Conservation (phyloP, 1,140 invertebrate species). For the Popillia japonica region DNA sequence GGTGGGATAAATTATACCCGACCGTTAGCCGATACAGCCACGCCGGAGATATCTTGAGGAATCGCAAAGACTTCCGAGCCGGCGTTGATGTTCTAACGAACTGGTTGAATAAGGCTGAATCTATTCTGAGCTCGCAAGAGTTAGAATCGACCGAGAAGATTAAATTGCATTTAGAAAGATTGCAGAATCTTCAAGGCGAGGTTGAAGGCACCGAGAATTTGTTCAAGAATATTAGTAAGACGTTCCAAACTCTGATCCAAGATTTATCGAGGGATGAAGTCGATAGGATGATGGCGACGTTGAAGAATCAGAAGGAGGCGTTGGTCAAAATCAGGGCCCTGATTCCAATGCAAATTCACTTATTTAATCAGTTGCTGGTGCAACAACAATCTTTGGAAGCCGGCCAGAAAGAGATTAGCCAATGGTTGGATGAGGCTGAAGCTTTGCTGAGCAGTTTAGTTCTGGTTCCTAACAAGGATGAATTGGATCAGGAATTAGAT, state of each 20-base stretch:
- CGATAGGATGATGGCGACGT: constrained; percentile 85
- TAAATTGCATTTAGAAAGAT: constrained; percentile 78
- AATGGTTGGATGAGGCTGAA: constrained; percentile 88
- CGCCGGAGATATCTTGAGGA: constrained; percentile 84
- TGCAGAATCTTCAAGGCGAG: constrained; percentile 82
- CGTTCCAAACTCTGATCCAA: constrained; percentile 88
- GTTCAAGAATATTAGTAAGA: constrained; percentile 88
- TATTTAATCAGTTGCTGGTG: constrained; percentile 83
- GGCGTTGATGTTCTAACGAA: constrained; percentile 79
- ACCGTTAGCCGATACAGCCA: constrained; percentile 88
- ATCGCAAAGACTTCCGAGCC: constrained; percentile 79
- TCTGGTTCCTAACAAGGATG: constrained; percentile 75
- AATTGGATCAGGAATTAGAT: constrained; percentile 77
- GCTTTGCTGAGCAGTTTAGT: constrained; percentile 70
- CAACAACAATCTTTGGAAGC: constrained; percentile 90
- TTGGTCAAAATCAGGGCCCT: constrained; percentile 82
- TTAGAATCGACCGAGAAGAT: constrained; percentile 79
- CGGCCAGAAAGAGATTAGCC: constrained; percentile 83
- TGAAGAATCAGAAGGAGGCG: constrained; percentile 90
- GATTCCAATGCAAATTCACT: constrained; percentile 80
- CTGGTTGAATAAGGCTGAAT: constrained; percentile 83
- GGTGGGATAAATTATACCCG: constrained; percentile 84
- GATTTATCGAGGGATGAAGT: constrained; percentile 91
- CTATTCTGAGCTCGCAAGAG: constrained; percentile 71
- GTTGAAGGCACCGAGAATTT: constrained; percentile 87